These are phyloP conservation scores for Cheilosia variabilis DNA, from an alignment of 2,888 invertebrate species.

Conservation along the genomic window DNA sequence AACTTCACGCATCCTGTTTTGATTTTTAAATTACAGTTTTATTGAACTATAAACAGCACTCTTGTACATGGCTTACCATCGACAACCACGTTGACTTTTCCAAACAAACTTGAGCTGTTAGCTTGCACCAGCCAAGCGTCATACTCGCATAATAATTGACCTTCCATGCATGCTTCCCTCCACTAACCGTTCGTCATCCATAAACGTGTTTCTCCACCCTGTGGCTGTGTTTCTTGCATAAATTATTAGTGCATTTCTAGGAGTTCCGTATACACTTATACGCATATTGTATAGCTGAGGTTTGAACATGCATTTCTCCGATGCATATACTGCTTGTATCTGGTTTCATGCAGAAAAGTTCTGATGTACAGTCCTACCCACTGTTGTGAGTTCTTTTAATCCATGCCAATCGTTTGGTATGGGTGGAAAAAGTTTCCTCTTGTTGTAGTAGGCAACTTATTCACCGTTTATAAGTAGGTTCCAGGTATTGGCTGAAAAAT, in stretches of 20 bases:
- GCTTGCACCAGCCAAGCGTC: constrained; percentile 1
- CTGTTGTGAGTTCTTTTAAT: neutral
- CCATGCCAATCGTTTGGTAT: constrained; percentile 10
- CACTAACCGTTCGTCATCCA: constrained; percentile 26
- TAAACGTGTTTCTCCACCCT: constrained; percentile 47
- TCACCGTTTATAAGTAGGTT: neutral
- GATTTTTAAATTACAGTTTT: neutral
- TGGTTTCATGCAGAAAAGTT: constrained; percentile 36
- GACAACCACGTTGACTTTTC: constrained; percentile 3
- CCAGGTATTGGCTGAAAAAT: constrained; percentile 5
- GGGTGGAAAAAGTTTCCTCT: neutral
- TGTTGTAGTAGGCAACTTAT: neutral
- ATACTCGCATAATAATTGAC: constrained; percentile 19
- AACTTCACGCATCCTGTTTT: neutral
- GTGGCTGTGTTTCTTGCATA: constrained; percentile 7
- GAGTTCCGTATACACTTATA: neutral
- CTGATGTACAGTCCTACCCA: neutral
- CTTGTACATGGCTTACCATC: neutral
- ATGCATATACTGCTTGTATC: constrained; percentile 40
- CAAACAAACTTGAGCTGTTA: constrained; percentile 4
- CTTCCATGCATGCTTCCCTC: constrained; percentile 14
- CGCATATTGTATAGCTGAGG: neutral
- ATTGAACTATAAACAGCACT: neutral
- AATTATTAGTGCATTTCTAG: constrained; percentile 25
- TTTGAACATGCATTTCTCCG: neutral